Percentiles rank a stretch among this genome's conserved stretches.
phyloP scores from a whole-genome alignment of 2,888 invertebrate genomes.

The Acronicta aceris region DNA sequence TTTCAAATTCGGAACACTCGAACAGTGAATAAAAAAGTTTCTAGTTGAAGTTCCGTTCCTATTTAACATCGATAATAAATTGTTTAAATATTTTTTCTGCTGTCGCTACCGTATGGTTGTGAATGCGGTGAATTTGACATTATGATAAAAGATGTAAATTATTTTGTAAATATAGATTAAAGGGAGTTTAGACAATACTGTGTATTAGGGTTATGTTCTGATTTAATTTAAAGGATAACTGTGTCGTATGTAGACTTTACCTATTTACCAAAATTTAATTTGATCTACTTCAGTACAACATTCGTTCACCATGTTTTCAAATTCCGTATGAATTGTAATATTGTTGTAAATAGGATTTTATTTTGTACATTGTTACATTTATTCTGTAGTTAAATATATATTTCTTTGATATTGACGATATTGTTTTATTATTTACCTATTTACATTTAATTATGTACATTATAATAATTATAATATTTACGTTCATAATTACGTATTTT shows the following conservation, averaged over 20 bases:
- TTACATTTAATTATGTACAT: conserved; percentile 46
- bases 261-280: conserved; percentile 70
- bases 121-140: conserved; percentile 40
- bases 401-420: conserved; percentile 74
- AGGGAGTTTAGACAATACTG: conserved; percentile 48
- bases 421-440: conserved; percentile 53
- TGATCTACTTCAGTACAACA: conserved; percentile 70
- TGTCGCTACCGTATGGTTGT: conserved; percentile 51
- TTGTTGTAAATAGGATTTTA: conserved; percentile 73
- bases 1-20: conserved; percentile 35
- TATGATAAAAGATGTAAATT: conserved; percentile 65
- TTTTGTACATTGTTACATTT: conserved; percentile 75
- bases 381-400: conserved; percentile 79
- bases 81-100: conserved; percentile 32
- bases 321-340: conserved; percentile 62
- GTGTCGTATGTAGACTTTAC: conserved; percentile 65
- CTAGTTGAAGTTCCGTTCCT: conserved; percentile 16
- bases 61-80: conserved; percentile 8
- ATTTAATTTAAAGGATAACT: conserved; percentile 59
- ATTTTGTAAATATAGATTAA: conserved; percentile 68
- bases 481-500: conserved; percentile 46
- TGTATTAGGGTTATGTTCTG: conserved; percentile 52
- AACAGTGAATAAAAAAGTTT: conserved; percentile 32
- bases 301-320: conserved; percentile 62
- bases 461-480: conserved; percentile 44